A percentile compares a stretch with the other conserved stretches of the same genome.
Conservation (phyloP, 2,797 vertebrate species). For the Hoplostethus mediterraneus region DNA sequence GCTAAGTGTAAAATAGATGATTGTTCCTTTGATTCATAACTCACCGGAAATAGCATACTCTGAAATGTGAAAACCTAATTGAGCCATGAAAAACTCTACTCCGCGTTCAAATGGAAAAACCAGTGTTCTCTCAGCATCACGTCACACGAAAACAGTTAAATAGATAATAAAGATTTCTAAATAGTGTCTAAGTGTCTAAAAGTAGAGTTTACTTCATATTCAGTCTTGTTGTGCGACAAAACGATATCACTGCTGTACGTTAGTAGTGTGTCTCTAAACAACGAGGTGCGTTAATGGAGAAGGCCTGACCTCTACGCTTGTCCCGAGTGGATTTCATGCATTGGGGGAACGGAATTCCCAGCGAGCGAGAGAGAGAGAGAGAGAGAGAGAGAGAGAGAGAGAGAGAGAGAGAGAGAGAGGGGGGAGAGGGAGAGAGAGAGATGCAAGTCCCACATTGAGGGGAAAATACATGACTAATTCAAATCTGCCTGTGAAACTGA, state of each 20-base stretch:
- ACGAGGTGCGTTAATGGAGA: conserved; percentile 55
- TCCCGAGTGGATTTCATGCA: conserved; percentile 59
- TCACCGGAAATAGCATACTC: conserved; percentile 66
- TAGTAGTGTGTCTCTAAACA: conserved; percentile 35
- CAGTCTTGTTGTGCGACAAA: conserved; percentile 68
- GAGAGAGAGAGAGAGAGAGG: conserved; percentile 33
- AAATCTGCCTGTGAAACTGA: conserved; percentile 83
- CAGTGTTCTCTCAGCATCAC: conserved; percentile 33
- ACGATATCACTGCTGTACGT: conserved; percentile 49
- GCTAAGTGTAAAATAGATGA: conserved; percentile 84
- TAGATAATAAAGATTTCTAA: conserved; percentile 66
- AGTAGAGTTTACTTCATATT: conserved; percentile 50
- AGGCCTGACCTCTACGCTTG: conserved; percentile 65
- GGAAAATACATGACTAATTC: conserved; percentile 81
- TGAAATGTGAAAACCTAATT: conserved; percentile 66
- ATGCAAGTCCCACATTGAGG: conserved; percentile 70
- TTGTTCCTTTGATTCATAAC: conserved; percentile 73
- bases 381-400: conserved; percentile 17
- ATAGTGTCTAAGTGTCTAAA: conserved; percentile 64
- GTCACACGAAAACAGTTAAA: conserved; percentile 42
- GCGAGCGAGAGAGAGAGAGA: conserved; percentile 47
- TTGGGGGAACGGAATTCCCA: conserved; percentile 67
- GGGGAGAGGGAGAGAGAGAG: conserved; percentile 48
- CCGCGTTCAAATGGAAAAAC: conserved; percentile 68
- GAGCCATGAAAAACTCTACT: conserved; percentile 61